A percentile compares a stretch with the other conserved stretches of the same genome.
Evolutionary conservation across 2,888 invertebrate species (phyloP).

Genomic region (Himalopsyche tibetana): DNA sequence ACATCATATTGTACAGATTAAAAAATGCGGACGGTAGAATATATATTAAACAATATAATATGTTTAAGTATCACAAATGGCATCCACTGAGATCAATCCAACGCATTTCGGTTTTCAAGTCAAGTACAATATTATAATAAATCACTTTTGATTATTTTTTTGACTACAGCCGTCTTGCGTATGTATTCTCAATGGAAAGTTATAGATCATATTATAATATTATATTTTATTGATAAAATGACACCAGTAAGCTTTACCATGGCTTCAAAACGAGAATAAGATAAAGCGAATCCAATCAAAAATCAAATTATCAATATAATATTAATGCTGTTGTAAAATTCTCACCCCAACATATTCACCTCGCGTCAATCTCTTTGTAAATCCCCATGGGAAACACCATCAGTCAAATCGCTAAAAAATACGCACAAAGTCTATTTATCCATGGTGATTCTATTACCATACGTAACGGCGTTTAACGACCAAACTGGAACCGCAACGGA

Average conservation of each 20-base stretch:
- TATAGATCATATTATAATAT: no score
- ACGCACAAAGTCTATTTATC: slow-evolving; percentile 47
- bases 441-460: slow-evolving; percentile 54
- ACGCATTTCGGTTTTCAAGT: no score
- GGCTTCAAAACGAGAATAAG: background rate
- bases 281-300: background rate
- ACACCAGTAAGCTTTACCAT: background rate
- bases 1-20: no score
- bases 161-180: no score
- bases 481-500: slow-evolving; percentile 59
- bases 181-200: no score
- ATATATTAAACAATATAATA: no score
- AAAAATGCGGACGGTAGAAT: no score
- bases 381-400: slow-evolving; percentile 52
- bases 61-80: no score
- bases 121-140: no score
- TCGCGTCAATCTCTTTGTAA: slow-evolving; percentile 41
- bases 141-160: no score
- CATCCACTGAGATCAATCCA: no score
- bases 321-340: background rate
- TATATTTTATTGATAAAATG: no score
- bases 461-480: slow-evolving; percentile 58
- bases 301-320: slow-evolving; percentile 16
- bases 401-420: slow-evolving; percentile 52
- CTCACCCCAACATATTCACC: slow-evolving; percentile 46